Percentiles rank a stretch among this genome's conserved stretches.
phyloP scores from a whole-genome alignment of 2,888 invertebrate genomes.

The Apantesis nais region DNA sequence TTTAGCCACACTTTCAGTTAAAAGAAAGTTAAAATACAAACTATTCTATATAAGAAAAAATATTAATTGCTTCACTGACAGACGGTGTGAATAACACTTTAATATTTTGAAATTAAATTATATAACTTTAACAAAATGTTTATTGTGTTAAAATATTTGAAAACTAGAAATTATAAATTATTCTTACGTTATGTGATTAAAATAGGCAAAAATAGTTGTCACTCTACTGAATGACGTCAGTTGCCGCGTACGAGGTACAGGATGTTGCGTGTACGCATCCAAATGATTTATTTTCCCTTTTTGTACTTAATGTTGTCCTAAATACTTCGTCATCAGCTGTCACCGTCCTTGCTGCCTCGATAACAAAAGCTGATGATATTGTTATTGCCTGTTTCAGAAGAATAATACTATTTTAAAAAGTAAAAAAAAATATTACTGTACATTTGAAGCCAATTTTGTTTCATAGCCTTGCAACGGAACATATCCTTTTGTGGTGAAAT shows the following conservation, averaged over 20 bases:
- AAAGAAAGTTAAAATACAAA: not conserved
- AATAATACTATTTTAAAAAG: not conserved
- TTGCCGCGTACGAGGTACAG: conserved; percentile 57
- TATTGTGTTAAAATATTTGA: not conserved
- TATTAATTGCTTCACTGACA: not conserved
- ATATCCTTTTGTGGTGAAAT: not conserved
- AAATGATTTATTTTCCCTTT: conserved; percentile 53
- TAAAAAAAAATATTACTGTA: not conserved
- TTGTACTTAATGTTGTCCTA: conserved; percentile 23
- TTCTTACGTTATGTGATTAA: not conserved
- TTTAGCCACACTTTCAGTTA: conserved; percentile 9
- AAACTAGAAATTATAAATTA: not conserved
- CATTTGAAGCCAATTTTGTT: not conserved
- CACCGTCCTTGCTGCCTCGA: not conserved
- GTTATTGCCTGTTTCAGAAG: not conserved
- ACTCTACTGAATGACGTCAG: conserved; percentile 47
- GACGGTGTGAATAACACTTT: not conserved
- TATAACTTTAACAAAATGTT: not conserved
- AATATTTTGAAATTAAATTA: not conserved
- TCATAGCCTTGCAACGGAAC: not conserved
- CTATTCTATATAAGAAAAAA: not conserved
- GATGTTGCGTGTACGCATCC: conserved; percentile 66
- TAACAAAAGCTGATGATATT: not conserved
- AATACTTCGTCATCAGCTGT: conserved; percentile 2
- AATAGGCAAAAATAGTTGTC: conserved; percentile 26